A percentile compares a stretch with the other conserved stretches of the same genome.
These are phyloP conservation scores for Thyatira batis DNA, from an alignment of 2,888 invertebrate species.

Conservation along the genomic window DNA sequence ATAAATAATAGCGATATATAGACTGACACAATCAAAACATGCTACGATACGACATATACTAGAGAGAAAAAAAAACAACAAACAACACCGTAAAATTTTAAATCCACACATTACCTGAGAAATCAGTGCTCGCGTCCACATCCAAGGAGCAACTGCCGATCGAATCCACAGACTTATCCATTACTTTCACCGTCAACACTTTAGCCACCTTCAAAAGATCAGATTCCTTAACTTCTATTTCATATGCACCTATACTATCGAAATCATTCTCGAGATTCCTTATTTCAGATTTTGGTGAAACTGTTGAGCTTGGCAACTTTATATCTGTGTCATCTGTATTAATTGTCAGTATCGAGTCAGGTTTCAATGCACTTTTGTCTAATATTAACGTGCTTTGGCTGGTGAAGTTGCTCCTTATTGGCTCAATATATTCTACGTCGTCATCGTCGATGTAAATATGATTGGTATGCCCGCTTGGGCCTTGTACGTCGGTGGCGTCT, in stretches of 20 bases:
- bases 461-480: conserved; percentile 69
- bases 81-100: conserved; percentile 18
- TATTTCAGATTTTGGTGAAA: conserved; percentile 66
- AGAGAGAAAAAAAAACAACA: conserved; percentile 34
- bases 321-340: conserved; percentile 76
- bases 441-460: conserved; percentile 64
- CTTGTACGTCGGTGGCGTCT: conserved; percentile 71
- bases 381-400: conserved; percentile 77
- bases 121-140: conserved; percentile 89
- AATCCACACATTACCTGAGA: conserved; percentile 84
- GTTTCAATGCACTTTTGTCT: conserved; percentile 66
- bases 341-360: conserved; percentile 68
- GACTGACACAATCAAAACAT: conserved; percentile 1
- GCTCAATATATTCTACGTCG: conserved; percentile 78
- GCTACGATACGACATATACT: conserved; percentile 31
- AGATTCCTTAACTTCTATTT: conserved; percentile 73
- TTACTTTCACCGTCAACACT: conserved; percentile 78
- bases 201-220: conserved; percentile 66
- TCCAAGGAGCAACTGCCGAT: conserved; percentile 94
- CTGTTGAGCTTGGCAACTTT: conserved; percentile 70
- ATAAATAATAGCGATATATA: neutral
- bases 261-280: conserved; percentile 53
- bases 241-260: conserved; percentile 74
- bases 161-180: conserved; percentile 91
- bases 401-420: conserved; percentile 75